Percentiles rank a stretch among this genome's conserved stretches.
Conservation (phyloP, 2,888 invertebrate genomes). For the Tolmerus cingulatus region DNA sequence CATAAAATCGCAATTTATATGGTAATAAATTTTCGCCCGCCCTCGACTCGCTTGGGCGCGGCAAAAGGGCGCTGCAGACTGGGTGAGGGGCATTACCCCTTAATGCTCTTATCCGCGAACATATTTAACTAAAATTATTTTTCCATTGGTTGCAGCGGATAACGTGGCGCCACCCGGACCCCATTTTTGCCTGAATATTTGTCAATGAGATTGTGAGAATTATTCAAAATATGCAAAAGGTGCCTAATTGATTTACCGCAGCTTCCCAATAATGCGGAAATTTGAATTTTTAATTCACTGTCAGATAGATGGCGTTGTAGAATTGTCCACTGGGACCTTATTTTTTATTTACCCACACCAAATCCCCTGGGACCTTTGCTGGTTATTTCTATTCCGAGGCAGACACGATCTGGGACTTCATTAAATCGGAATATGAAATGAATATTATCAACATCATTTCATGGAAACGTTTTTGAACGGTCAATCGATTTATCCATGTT, state of each 20-base stretch:
- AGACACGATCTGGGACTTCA: background rate
- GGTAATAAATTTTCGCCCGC: constrained; percentile 45
- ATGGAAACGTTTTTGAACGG: no score
- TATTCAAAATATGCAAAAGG: background rate
- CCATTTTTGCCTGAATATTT: background rate
- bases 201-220: constrained; percentile 2
- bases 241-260: background rate
- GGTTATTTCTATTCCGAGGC: background rate
- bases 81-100: background rate
- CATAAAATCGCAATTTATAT: constrained; percentile 47
- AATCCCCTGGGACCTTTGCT: background rate
- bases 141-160: constrained; percentile 43
- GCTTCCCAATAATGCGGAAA: background rate
- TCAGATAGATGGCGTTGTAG: background rate
- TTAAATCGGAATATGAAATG: background rate
- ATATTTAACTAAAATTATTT: constrained; percentile 46
- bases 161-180: background rate
- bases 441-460: background rate
- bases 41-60: background rate
- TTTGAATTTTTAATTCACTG: background rate
- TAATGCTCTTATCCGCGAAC: background rate
- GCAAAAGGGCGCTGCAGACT: background rate
- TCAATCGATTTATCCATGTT: no score
- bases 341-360: background rate
- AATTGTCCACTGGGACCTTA: background rate